Percentiles rank a stretch among this genome's conserved stretches.
Conservation (phyloP, 2,113 vertebrate species). For the Dunckerocampus dactyliophorus region DNA sequence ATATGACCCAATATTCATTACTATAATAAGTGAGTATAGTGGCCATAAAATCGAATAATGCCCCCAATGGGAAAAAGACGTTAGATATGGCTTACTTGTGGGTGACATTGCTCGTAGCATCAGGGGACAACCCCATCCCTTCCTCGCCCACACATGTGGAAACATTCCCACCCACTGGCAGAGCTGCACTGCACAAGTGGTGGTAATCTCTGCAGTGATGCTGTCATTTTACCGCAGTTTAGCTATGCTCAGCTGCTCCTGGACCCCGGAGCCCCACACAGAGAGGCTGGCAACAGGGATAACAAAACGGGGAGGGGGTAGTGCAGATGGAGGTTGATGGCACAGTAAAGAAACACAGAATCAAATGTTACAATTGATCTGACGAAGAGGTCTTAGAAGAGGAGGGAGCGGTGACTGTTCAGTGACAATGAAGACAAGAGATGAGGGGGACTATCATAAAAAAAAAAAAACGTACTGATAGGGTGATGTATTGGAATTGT, state of each 20-base stretch:
- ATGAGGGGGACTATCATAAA: conserved; percentile 21
- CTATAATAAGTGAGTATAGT: conserved; percentile 40
- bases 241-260: conserved; percentile 64
- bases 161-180: conserved; percentile 32
- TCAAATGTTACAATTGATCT: conserved; percentile 13
- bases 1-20: conserved; percentile 35
- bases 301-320: conserved; percentile 4
- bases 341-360: conserved; percentile 16
- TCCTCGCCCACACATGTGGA: conserved; percentile 9
- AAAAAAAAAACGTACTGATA: conserved; percentile 47
- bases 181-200: conserved; percentile 45
- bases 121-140: conserved; percentile 32
- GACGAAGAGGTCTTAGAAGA: conserved; percentile 2
- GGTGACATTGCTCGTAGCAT: conserved; percentile 34
- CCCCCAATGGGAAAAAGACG: conserved; percentile 30
- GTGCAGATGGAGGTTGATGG: conserved; percentile 25
- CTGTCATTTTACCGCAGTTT: conserved; percentile 68
- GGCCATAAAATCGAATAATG: conserved; percentile 26
- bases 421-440: conserved; percentile 22
- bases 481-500: conserved; percentile 42
- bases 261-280: conserved; percentile 47
- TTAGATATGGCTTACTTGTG: conserved; percentile 28
- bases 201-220: conserved; percentile 64
- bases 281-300: conserved; percentile 42
- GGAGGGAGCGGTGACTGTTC: conserved; percentile 12